phyloP scores from a whole-genome alignment of 2,888 invertebrate genomes.

The Tetropium fuscum region DNA sequence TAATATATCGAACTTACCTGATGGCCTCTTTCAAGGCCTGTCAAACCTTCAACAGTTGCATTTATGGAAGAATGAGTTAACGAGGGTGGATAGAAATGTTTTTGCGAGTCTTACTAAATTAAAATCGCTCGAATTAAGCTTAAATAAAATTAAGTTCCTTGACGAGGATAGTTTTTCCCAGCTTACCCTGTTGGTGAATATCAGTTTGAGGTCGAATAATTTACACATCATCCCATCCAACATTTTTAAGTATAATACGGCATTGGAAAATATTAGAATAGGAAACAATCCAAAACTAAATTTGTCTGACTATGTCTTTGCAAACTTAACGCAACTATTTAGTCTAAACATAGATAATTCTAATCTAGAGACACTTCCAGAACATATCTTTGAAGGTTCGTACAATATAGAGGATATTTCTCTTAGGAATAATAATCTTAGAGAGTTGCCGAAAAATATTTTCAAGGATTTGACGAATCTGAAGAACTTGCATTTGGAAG shows the following conservation, averaged over 20 bases:
- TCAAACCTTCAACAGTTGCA: constrained; percentile 74
- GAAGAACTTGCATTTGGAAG: constrained; percentile 75
- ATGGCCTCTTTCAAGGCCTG: constrained; percentile 73
- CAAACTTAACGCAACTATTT: constrained; percentile 65
- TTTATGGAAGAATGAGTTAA: constrained; percentile 71
- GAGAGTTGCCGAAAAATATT: constrained; percentile 66
- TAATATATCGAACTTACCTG: constrained; percentile 72
- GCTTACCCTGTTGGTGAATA: constrained; percentile 41
- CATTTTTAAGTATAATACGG: constrained; percentile 72
- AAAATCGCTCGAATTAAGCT: constrained; percentile 76
- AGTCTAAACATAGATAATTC: constrained; percentile 45
- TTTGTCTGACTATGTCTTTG: constrained; percentile 62
- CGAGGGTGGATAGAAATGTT: constrained; percentile 66
- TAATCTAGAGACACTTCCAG: constrained; percentile 70
- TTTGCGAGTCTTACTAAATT: constrained; percentile 75
- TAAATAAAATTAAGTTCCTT: constrained; percentile 74
- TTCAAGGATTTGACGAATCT: constrained; percentile 75
- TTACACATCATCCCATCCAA: constrained; percentile 71
- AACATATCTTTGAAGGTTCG: constrained; percentile 74
- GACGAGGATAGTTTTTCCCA: constrained; percentile 71
- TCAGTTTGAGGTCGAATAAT: constrained; percentile 48
- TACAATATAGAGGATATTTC: constrained; percentile 71
- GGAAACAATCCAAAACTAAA: constrained; percentile 53
- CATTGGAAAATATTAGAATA: constrained; percentile 71
- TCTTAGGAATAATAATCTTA: constrained; percentile 71